Evolutionary conservation across 1,140 invertebrate species (phyloP).

Genomic region (Antheraea mylitta): DNA sequence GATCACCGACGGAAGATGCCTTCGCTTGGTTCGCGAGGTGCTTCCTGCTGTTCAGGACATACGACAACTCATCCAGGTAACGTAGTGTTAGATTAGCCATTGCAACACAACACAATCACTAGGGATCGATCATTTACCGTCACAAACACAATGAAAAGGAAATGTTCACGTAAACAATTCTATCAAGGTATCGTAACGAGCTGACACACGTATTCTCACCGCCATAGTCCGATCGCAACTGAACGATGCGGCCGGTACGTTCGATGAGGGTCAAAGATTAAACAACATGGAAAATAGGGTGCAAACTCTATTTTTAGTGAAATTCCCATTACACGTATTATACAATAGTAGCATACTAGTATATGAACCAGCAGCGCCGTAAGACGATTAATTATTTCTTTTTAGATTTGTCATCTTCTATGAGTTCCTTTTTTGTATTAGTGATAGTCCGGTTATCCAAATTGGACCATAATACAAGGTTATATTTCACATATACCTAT

Average conservation of each 20-base stretch:
- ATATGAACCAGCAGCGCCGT: too few relatives aligned
- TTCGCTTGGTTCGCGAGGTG: constrained; percentile 59
- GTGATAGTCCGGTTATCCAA: too few relatives aligned
- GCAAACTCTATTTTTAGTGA: neutral
- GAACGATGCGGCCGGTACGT: constrained; percentile 12
- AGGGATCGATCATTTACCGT: constrained; percentile 39
- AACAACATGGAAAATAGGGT: neutral
- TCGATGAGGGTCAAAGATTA: constrained; percentile 6
- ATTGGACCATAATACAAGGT: too few relatives aligned
- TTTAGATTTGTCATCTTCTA: too few relatives aligned
- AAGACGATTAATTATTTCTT: too few relatives aligned
- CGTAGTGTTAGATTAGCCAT: constrained; percentile 71
- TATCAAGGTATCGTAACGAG: constrained; percentile 17
- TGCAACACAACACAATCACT: constrained; percentile 48
- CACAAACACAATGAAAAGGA: constrained; percentile 36
- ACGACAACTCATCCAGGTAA: constrained; percentile 75
- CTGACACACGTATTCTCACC: constrained; percentile 24
- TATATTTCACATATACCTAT: too few relatives aligned
- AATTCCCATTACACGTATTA: too few relatives aligned
- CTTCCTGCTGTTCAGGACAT: constrained; percentile 65
- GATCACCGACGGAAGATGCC: constrained; percentile 71
- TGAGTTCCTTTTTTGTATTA: too few relatives aligned
- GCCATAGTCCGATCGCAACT: constrained; percentile 53
- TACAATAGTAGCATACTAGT: too few relatives aligned
- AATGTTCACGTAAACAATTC: constrained; percentile 55